These are phyloP conservation scores for Watsonalla cultraria DNA, from an alignment of 2,888 invertebrate genomes.

Conservation along the genomic window DNA sequence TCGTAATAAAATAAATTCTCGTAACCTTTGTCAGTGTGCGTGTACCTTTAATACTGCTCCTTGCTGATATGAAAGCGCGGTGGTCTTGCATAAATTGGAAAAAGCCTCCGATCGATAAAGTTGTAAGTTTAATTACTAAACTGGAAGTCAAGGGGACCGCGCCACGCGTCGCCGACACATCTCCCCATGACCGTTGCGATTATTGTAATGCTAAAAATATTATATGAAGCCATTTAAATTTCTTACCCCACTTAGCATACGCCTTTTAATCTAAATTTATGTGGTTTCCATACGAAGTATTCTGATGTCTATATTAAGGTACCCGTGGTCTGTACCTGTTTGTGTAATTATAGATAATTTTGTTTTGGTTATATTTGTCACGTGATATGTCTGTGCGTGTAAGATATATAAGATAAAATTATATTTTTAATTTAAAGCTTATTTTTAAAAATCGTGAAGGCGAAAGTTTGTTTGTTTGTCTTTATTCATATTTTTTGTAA, in stretches of 20 bases:
- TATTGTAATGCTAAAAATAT: constrained; percentile 12
- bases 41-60: constrained; percentile 28
- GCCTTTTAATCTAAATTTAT: background rate
- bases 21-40: background rate
- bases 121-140: constrained; percentile 75
- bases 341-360: too few relatives aligned
- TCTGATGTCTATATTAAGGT: background rate
- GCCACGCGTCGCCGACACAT: constrained; percentile 39
- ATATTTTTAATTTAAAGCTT: too few relatives aligned
- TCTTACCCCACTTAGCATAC: background rate
- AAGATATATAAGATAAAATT: too few relatives aligned
- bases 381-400: too few relatives aligned
- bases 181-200: background rate
- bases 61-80: constrained; percentile 55
- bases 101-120: constrained; percentile 72
- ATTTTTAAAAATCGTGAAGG: too few relatives aligned
- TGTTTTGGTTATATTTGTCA: too few relatives aligned
- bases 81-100: constrained; percentile 61
- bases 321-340: background rate
- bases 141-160: constrained; percentile 69
- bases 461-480: too few relatives aligned
- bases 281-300: background rate
- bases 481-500: too few relatives aligned
- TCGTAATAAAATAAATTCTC: constrained; percentile 4
- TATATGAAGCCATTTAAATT: background rate